Evolutionary conservation across 1,140 invertebrate genomes (phyloP).

Genomic region (Phocides pigmalion): DNA sequence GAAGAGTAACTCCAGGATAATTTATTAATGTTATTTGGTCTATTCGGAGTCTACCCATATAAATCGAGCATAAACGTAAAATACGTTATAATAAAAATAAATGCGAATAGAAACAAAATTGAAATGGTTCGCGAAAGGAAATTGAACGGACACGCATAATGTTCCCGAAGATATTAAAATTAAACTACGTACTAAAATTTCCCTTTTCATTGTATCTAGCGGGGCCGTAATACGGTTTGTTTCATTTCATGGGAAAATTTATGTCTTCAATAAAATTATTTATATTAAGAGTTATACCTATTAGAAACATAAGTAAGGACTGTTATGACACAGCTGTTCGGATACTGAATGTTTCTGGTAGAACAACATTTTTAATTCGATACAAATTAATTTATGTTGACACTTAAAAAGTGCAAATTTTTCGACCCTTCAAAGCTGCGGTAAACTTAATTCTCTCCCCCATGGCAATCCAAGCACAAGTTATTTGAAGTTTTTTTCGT

Average conservation of each 20-base stretch:
- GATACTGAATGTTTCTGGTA: neutral
- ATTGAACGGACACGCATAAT: conserved; percentile 43
- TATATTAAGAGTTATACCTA: conserved; percentile 27
- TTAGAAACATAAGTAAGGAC: neutral
- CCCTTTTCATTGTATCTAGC: conserved; percentile 40
- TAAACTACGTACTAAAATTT: conserved; percentile 45
- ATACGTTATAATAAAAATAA: neutral
- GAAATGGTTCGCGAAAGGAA: conserved; percentile 44
- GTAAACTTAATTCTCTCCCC: conserved; percentile 29
- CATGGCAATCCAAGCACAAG: conserved; percentile 33
- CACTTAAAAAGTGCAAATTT: conserved; percentile 9
- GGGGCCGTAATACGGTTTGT: conserved; percentile 40
- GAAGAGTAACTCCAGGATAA: too few relatives aligned
- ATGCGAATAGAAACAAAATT: conserved; percentile 18
- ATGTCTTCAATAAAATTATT: conserved; percentile 31
- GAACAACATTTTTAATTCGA: neutral
- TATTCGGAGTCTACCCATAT: too few relatives aligned
- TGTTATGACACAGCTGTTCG: neutral
- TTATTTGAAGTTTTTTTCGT: conserved; percentile 38
- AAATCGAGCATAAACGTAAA: too few relatives aligned
- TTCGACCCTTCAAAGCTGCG: conserved; percentile 2
- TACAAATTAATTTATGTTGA: neutral
- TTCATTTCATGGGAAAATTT: conserved; percentile 33
- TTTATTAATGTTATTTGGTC: too few relatives aligned
- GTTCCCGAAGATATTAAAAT: conserved; percentile 52